Evolutionary conservation across 2,797 vertebrate genomes (phyloP), one percentile per base, ranked within the genome.

Genomic region (Falco naumanni): DNA sequence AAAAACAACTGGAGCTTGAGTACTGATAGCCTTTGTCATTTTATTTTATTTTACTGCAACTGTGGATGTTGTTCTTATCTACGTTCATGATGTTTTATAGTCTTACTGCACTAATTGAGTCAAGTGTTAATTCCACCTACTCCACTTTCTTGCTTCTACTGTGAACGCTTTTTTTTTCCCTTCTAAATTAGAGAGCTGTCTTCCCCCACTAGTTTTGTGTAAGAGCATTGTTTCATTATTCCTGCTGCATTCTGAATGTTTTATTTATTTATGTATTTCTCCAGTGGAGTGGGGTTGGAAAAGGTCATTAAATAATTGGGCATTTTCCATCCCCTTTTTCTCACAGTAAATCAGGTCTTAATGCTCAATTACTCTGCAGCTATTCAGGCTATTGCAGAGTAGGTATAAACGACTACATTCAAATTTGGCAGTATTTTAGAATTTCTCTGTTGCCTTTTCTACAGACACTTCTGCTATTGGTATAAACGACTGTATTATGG

Each of bases 261-360:
- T 91, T 91, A 84, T 89, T 92, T 96, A 84, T 92, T 96, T 96
- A 78, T 71, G 19, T 89, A 74, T 96, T 94, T 90, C 79, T 81
- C 26, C 43, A 78, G 21, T 88, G 61, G 47, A 88, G 33, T 92
- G 60, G 41, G 75, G 70, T 84, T 95, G 66, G 74, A 93, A 91
- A 94, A 90, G 84, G 86, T 91, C 72, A 39, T 85, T 93, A 96
- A 89, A 93, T 96, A 96, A 96, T 96, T 89, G 90, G 77, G 45
- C 77, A 43, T 94, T 96, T 97, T 93, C 86, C 60, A 14, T 74
- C 77, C 51, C 34, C 24, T 20, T 89, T 91, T 95, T 93, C 88
- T 94, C 75, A 87, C 77, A 87, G 88, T 88, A 93, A 87, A 93
- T 93, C 90, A 91, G 59, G 10, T 82, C 83, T 95, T 95, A 93